A percentile compares a stretch with the other conserved stretches of the same genome.
phyloP scores from a whole-genome alignment of 2,113 vertebrate genomes.

The Megaceryle maxima region DNA sequence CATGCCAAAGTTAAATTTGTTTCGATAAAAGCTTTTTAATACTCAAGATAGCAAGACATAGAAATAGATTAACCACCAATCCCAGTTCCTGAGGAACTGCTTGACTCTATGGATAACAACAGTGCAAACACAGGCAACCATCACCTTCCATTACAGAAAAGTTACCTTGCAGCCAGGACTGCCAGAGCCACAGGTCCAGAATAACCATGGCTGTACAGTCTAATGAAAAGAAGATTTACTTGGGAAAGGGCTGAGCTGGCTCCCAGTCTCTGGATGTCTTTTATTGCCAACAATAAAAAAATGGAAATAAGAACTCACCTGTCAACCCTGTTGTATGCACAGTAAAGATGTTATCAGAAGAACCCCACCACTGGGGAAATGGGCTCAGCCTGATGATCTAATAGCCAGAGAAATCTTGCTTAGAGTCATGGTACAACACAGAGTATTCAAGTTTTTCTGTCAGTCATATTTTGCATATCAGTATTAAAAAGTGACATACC shows the following conservation, averaged over 20 bases:
- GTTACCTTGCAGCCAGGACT: not conserved
- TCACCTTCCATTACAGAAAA: not conserved
- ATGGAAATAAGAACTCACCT: not conserved
- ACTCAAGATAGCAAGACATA: not conserved
- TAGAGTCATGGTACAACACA: not conserved
- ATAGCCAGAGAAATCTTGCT: not conserved
- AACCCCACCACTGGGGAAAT: not conserved
- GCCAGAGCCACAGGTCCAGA: not conserved
- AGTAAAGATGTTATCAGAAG: rapidly evolving
- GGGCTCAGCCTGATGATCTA: not conserved
- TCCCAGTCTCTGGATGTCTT: not conserved
- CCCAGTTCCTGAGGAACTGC: not conserved
- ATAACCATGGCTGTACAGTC: rapidly evolving
- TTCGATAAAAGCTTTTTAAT: not conserved
- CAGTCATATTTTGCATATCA: not conserved
- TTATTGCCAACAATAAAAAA: not conserved
- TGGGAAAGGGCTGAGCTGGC: not conserved
- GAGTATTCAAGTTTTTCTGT: not conserved
- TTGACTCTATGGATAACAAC: no score
- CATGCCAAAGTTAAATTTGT: not conserved
- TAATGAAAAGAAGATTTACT: not conserved
- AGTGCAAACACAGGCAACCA: not conserved
- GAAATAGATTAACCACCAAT: not conserved
- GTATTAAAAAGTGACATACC: not conserved
- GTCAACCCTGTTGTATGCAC: not conserved